phyloP scores from a whole-genome alignment of 2,113 vertebrate genomes.

The Pachyramphus minor region DNA sequence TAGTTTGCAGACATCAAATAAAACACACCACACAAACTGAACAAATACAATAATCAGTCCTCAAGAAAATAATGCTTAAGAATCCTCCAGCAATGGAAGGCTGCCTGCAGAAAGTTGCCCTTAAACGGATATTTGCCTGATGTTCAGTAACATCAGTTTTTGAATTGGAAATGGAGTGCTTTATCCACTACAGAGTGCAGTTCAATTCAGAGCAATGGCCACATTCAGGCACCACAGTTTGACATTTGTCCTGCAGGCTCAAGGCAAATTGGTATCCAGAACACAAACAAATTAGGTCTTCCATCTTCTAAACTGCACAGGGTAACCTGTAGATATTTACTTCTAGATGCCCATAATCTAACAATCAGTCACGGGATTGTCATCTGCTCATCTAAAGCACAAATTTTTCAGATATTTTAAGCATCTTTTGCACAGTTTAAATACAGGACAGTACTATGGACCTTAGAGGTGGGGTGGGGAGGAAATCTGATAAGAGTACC shows the following conservation, averaged over 20 bases:
- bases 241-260: not conserved
- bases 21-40: not conserved
- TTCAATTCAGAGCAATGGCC: not conserved
- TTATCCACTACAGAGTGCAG: not conserved
- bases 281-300: not conserved
- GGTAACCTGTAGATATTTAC: not conserved
- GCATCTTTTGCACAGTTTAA: not conserved
- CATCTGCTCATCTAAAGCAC: not conserved
- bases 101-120: not conserved
- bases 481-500: not conserved
- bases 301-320: not conserved
- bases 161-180: not conserved
- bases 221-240: not conserved
- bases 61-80: not conserved
- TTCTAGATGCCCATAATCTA: not conserved
- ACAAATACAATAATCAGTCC: not conserved
- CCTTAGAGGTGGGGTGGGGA: not conserved
- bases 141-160: not conserved
- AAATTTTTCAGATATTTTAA: not conserved
- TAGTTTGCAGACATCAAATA: not conserved
- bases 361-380: not conserved
- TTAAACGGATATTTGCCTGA: not conserved
- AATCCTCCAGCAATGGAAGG: not conserved
- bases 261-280: not conserved
- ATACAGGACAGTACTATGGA: not conserved